phyloP scores from a whole-genome alignment of 2,797 vertebrate genomes.

The Mormyrus hasselquistii region DNA sequence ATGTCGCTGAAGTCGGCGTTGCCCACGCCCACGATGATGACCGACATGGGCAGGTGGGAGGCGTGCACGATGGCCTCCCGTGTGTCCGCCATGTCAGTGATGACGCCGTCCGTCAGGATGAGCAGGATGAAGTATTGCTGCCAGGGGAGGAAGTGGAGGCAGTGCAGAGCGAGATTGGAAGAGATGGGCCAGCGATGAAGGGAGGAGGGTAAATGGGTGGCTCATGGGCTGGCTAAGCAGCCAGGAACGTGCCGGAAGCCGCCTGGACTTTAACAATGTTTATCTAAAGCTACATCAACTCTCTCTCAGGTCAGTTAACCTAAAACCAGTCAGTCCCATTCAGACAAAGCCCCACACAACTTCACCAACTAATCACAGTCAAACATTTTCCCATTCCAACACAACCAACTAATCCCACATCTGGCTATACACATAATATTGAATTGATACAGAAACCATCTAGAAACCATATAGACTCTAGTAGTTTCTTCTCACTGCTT shows the following conservation, averaged over 20 bases:
- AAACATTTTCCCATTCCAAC: neutral
- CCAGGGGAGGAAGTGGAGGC: neutral
- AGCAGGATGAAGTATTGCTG: constrained; percentile 69
- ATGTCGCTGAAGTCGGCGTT: constrained; percentile 68
- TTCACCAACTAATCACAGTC: neutral
- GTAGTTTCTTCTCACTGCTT: neutral
- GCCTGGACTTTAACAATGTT: neutral
- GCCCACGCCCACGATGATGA: constrained; percentile 69
- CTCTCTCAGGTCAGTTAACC: neutral
- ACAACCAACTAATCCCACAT: neutral
- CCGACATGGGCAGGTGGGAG: constrained; percentile 66
- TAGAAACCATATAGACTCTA: neutral
- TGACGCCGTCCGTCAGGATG: constrained; percentile 65
- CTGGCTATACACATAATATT: neutral
- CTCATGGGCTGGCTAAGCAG: neutral
- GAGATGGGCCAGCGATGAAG: neutral
- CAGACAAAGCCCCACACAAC: neutral
- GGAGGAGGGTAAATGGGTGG: neutral
- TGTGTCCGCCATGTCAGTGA: constrained; percentile 67
- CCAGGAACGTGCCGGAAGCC: neutral
- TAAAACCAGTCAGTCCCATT: neutral
- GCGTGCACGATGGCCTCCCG: constrained; percentile 62
- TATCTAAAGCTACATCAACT: neutral
- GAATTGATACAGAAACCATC: neutral
- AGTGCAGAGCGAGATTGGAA: neutral